Evolutionary conservation across 2,113 vertebrate species (phyloP), one percentile per base, ranked within the genome.

Genomic region (Chloroceryle aenea): DNA sequence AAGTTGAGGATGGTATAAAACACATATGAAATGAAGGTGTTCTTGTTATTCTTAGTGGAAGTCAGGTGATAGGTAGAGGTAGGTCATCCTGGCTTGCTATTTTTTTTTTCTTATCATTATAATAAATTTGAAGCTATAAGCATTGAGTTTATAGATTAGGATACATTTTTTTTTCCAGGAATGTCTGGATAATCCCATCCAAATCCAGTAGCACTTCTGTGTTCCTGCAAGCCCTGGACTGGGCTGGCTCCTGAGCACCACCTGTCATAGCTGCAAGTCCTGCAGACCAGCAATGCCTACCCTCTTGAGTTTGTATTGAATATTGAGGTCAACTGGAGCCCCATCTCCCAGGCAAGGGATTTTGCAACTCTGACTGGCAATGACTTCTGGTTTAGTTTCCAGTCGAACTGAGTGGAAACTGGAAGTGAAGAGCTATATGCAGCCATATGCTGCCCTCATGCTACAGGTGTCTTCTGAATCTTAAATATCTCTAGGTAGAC

Each of bases 81-180:
- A 61, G 16, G 10, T 52, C 40, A 76, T 58, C 32, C 16, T 19
- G 10, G 2, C 0, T 0, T 56, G 32, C 10, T n/a, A n/a, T 55
- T 30, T 55, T 30, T 22, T 67, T 47, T 20, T 64, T 69, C 77
- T 85, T 4, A 48, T 43, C 2, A 1, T 45, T 59, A 22, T 63
- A 9, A 19, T 47, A 0, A 63, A 45, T 84, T 72, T 61, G 12
- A 91, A 78, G 18, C 34, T 27, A 21, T 8, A 2, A 9, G 19
- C 2, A 43, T 36, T 7, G 6, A 47, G 1, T 38, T 63, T 45
- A 30, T 45, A 32, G 29, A 34, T 73, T 48, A 66, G 21, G 22
- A 71, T 34, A 18, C 1, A 14, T 56, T 79, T 85, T 89, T 56
- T 79, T 85, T 89, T 36, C 26, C 43, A 52, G 34, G 21, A 90